These are phyloP conservation scores for Erebia epiphron DNA, from an alignment of 2,888 invertebrate genomes.

Conservation along the genomic window DNA sequence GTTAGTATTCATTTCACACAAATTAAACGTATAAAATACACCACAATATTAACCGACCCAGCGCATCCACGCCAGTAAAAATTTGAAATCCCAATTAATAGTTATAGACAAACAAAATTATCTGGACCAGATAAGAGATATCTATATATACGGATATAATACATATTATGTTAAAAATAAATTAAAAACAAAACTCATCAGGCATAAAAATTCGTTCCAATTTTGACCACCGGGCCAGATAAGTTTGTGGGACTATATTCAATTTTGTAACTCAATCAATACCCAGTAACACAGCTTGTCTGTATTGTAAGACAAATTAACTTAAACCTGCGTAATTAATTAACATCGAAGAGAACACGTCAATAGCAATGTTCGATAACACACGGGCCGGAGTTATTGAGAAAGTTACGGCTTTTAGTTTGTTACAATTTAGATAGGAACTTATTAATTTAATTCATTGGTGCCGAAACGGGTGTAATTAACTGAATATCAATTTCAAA, in stretches of 20 bases:
- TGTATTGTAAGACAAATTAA: neutral
- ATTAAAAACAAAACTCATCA: too few relatives aligned
- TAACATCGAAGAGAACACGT: slow-evolving; percentile 20
- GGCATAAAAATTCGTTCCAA: too few relatives aligned
- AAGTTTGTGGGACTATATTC: neutral
- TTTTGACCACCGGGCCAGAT: too few relatives aligned
- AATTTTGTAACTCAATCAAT: slow-evolving; percentile 8
- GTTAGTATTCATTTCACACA: slow-evolving; percentile 9
- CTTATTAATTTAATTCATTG: neutral
- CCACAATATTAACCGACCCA: too few relatives aligned
- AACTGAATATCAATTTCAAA: neutral
- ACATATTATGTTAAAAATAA: too few relatives aligned
- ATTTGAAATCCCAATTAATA: too few relatives aligned
- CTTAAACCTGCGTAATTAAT: slow-evolving; percentile 23
- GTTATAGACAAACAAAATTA: too few relatives aligned
- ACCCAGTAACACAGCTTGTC: neutral
- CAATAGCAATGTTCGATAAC: slow-evolving; percentile 11
- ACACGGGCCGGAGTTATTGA: slow-evolving; percentile 11
- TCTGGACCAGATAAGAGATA: too few relatives aligned
- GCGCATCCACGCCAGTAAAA: neutral
- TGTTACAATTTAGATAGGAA: neutral
- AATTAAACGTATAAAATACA: neutral
- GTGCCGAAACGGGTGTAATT: neutral
- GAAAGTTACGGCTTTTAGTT: neutral
- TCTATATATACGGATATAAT: too few relatives aligned